Evolutionary conservation across 1,140 invertebrate genomes (phyloP), one percentile per base, ranked within the genome.

Genomic region (Whitmania pigra): DNA sequence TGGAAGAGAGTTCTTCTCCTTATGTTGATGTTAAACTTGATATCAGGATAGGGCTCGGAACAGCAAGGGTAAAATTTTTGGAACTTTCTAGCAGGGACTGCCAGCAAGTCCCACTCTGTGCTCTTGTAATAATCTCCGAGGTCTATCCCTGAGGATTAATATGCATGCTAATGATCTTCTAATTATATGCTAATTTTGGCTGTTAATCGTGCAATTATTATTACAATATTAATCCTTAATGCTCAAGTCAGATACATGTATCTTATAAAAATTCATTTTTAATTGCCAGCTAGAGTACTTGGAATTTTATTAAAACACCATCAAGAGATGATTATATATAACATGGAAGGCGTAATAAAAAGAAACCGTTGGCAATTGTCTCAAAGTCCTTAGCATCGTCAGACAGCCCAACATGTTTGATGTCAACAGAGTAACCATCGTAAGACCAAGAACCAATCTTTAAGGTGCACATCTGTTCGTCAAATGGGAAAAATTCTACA

Each of bases 1-100:
- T 83, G 83, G 73, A 83, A 83, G 31, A 83, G 73, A 4, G 82
- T 81, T 53, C 80, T 78, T n/a, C 82, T 72, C 0, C 94, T 85
- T 88, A 98, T 91, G n/a, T 93, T 96, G 76, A 98, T 95, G 82
- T 96, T 96, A 83, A 97, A 98, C 36, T 93, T 98, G 78, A 99
- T 96, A 81, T 98, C 95, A 73, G 95, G 89, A 81, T 93, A 95
- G 31, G 92, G 91, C 82, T 93, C 90, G 79, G 80, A 68, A 53
- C 73, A 74, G 84, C 94, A 97, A 92, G 94, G 94, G 84, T 97
- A 82, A 71, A 77, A 78, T 31, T 79, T 79, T 60, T 75, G 74
- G 67, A 79, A 79, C 29, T 78, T 77, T 67, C 75, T 72, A 0
- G 80, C 81, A 2, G 94, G 94, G 71, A 98, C 95, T 84, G 93